Percentiles rank a stretch among this genome's conserved stretches.
phyloP scores from a whole-genome alignment of 92 coral and sea anemone species.

The Zoanthus sansibaricus region DNA sequence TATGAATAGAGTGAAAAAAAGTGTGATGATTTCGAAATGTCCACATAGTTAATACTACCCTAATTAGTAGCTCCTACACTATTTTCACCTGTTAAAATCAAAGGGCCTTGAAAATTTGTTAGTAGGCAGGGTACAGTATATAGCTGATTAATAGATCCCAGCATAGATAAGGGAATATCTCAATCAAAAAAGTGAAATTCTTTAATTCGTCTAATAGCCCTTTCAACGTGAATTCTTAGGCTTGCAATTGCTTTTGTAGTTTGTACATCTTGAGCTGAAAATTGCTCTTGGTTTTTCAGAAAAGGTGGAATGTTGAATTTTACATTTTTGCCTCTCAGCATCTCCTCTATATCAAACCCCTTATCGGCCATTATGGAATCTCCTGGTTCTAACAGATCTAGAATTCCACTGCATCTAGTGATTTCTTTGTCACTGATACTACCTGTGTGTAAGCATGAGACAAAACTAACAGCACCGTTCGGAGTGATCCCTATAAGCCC shows the following conservation, averaged over 20 bases:
- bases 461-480: constrained; percentile 61
- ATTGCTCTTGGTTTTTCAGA: constrained; percentile 51
- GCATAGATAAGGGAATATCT: constrained; percentile 31
- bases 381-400: constrained; percentile 52
- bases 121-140: constrained; percentile 60
- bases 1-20: too few relatives aligned
- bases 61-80: too few relatives aligned
- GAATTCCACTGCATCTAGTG: constrained; percentile 72
- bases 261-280: constrained; percentile 49
- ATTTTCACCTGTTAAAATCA: constrained; percentile 13
- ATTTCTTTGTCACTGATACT: constrained; percentile 65
- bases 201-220: constrained; percentile 63
- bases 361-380: constrained; percentile 69
- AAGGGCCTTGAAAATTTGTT: constrained; percentile 63
- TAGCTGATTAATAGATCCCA: constrained; percentile 60
- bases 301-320: constrained; percentile 66
- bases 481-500: constrained; percentile 70
- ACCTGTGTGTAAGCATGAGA: constrained; percentile 55
- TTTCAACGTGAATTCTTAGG: constrained; percentile 68
- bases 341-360: constrained; percentile 61
- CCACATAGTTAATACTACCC: too few relatives aligned
- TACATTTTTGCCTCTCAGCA: constrained; percentile 39
- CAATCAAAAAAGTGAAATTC: constrained; percentile 64
- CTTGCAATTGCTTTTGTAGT: constrained; percentile 60
- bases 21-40: too few relatives aligned